Percentiles rank a stretch among this genome's conserved stretches.
phyloP scores from a whole-genome alignment of 1,140 invertebrate genomes.

The Alviniconcha marisindica region DNA sequence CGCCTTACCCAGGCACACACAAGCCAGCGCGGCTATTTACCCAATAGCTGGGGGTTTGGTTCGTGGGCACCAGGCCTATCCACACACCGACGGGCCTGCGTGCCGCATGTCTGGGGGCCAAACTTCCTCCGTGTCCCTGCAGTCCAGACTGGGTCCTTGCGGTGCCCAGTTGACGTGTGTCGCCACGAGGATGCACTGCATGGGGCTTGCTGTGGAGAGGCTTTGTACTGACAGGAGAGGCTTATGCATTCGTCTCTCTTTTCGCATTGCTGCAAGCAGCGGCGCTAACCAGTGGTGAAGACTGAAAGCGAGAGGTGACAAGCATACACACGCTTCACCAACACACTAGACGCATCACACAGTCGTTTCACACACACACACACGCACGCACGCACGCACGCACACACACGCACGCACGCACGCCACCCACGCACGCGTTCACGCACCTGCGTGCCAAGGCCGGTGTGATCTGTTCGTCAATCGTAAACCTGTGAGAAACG shows the following conservation, averaged over 20 bases:
- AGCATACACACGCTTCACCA: constrained; percentile 33
- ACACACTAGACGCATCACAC: not conserved
- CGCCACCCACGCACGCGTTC: not conserved
- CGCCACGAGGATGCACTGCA: constrained; percentile 33
- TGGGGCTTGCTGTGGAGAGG: constrained; percentile 39
- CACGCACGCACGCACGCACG: constrained; percentile 18
- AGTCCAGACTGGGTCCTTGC: constrained; percentile 19
- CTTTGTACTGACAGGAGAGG: constrained; percentile 32
- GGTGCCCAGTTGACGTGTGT: constrained; percentile 27
- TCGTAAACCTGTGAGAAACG: too few relatives aligned
- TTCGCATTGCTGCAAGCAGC: not conserved
- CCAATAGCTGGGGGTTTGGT: not conserved
- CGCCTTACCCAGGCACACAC: too few relatives aligned
- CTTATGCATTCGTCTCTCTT: constrained; percentile 14
- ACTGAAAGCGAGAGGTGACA: constrained; percentile 35
- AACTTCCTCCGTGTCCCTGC: constrained; percentile 11
- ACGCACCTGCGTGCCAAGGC: not conserved
- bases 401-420: constrained; percentile 10
- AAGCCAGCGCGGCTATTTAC: not conserved
- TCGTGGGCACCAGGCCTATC: not conserved
- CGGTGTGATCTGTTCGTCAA: not conserved
- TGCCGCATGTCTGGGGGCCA: not conserved
- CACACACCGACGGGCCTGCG: not conserved
- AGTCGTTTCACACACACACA: constrained; percentile 18
- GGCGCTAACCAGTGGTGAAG: constrained; percentile 31